Percentiles rank a stretch among this genome's conserved stretches.
phyloP scores from a whole-genome alignment of 1,140 invertebrate genomes.

The Brachionus plicatilis region DNA sequence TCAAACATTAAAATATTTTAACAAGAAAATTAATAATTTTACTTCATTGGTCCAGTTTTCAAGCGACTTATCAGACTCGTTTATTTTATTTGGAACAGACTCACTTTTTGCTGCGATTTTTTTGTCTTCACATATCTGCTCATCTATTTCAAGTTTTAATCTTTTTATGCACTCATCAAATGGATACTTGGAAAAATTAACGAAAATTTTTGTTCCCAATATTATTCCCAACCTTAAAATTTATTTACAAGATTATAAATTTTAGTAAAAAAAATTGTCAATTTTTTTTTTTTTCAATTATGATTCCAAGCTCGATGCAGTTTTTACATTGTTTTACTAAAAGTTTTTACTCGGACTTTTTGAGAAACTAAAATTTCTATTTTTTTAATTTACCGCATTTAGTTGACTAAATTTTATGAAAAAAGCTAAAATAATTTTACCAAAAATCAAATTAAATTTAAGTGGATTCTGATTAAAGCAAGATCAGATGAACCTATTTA shows the following conservation, averaged over 20 bases:
- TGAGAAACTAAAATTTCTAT: neutral
- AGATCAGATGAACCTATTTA: no score
- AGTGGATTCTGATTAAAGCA: no score
- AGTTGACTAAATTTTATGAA: no score
- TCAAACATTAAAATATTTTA: no score
- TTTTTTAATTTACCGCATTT: no score
- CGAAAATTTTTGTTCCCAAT: constrained; percentile 35
- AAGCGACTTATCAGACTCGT: neutral
- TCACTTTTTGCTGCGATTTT: neutral
- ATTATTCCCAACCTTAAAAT: constrained; percentile 18
- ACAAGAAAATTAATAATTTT: no score
- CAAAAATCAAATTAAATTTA: no score
- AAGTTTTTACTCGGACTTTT: neutral
- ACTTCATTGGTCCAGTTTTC: no score
- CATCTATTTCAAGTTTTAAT: neutral
- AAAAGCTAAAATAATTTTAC: no score
- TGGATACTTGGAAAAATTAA: neutral
- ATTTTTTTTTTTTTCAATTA: no score
- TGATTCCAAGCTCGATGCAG: no score
- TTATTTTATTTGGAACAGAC: neutral
- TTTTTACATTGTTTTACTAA: neutral
- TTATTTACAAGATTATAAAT: neutral
- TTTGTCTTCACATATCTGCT: neutral
- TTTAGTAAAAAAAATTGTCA: no score
- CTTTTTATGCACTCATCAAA: neutral